Conservation (phyloP, 2,888 invertebrate species). For the Philonicus albiceps region DNA sequence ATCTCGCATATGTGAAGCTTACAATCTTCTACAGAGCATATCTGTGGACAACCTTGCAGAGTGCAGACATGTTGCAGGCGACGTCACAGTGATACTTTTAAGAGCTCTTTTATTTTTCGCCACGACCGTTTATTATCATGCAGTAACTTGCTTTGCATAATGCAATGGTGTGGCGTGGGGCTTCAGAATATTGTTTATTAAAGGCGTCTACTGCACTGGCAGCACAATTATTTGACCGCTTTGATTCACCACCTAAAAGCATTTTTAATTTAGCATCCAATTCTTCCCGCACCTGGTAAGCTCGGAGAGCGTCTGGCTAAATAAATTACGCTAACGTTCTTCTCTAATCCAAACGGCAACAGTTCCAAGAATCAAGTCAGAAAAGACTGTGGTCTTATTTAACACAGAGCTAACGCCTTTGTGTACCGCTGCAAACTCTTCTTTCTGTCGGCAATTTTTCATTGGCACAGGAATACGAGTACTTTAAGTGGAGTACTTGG, state of each 20-base stretch:
- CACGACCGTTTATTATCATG: background rate
- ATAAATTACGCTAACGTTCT: background rate
- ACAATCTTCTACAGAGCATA: background rate
- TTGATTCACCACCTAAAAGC: background rate
- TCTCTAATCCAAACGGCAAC: background rate
- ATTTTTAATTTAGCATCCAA: constrained; percentile 1
- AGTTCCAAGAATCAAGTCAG: background rate
- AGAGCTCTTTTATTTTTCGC: background rate
- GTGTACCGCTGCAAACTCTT: background rate
- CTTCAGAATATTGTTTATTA: background rate
- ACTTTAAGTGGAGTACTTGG: background rate
- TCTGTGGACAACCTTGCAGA: background rate
- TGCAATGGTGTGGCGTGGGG: background rate
- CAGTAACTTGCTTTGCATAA: background rate
- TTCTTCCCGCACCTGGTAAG: background rate
- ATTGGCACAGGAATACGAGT: background rate
- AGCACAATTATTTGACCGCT: constrained; percentile 1
- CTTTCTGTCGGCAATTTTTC: background rate
- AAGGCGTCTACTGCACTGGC: background rate
- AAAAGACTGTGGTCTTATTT: background rate
- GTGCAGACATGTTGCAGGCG: background rate
- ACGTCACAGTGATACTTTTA: background rate
- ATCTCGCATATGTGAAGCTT: background rate
- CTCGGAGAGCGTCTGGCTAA: background rate
- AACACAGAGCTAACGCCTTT: background rate